A percentile compares a stretch with the other conserved stretches of the same genome.
Evolutionary conservation across 2,888 invertebrate species (phyloP).

Genomic region (Cheilosia pagana): DNA sequence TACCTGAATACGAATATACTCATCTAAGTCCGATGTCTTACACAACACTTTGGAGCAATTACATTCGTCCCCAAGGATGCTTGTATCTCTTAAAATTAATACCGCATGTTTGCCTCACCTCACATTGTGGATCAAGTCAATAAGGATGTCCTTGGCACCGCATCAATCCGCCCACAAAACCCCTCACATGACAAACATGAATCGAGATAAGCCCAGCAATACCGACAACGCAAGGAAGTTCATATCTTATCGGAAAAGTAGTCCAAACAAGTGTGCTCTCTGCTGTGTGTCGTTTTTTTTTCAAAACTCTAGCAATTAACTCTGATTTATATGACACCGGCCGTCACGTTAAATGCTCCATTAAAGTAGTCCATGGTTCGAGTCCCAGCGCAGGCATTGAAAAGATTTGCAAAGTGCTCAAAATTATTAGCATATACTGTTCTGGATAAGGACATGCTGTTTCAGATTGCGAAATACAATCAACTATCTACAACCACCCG

Average conservation of each 20-base stretch:
- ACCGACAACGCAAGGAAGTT: slow-evolving; percentile 10
- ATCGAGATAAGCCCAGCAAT: slow-evolving; percentile 29
- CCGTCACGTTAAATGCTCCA: slow-evolving; percentile 32
- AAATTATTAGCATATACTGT: slow-evolving; percentile 45
- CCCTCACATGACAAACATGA: background rate
- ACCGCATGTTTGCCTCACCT: slow-evolving; percentile 42
- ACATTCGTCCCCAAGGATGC: slow-evolving; percentile 15
- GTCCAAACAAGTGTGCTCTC: slow-evolving; percentile 14
- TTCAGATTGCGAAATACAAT: slow-evolving; percentile 22
- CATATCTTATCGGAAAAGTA: slow-evolving; percentile 28
- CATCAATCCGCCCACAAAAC: slow-evolving; percentile 17
- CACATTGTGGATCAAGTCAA: slow-evolving; percentile 49
- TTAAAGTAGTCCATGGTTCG: slow-evolving; percentile 11
- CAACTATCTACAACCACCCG: background rate
- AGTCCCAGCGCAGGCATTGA: background rate
- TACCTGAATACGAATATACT: background rate
- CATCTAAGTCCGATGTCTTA: background rate
- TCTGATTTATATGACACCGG: slow-evolving; percentile 42
- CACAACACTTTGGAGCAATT: slow-evolving; percentile 8
- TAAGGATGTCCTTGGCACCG: slow-evolving; percentile 50
- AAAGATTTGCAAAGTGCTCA: slow-evolving; percentile 21
- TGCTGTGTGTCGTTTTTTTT: background rate
- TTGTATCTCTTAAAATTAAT: slow-evolving; percentile 25
- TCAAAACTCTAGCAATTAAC: slow-evolving; percentile 48
- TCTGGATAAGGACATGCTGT: slow-evolving; percentile 28